Conservation (phyloP, 2,797 vertebrate species). For the Hoplostethus mediterraneus region DNA sequence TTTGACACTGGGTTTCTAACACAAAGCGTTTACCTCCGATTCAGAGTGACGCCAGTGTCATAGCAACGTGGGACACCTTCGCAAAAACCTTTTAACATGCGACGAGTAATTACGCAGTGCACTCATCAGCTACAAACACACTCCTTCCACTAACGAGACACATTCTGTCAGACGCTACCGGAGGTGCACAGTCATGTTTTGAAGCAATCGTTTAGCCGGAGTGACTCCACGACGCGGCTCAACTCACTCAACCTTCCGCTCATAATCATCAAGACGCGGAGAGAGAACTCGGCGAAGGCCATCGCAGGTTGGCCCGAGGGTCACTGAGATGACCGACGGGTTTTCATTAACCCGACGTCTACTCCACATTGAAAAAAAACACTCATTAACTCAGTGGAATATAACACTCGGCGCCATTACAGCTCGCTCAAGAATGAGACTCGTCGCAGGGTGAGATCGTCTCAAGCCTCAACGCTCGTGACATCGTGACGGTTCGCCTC, state of each 20-base stretch:
- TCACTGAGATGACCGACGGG: constrained; percentile 5
- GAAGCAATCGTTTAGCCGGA: constrained; percentile 35
- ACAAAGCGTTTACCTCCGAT: constrained; percentile 1
- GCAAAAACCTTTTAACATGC: constrained; percentile 19
- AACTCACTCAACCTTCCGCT: background rate
- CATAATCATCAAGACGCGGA: constrained; percentile 13
- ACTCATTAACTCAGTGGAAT: constrained; percentile 18
- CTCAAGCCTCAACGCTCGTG: no score
- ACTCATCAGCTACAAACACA: constrained; percentile 47
- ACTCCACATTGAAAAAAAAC: constrained; percentile 17
- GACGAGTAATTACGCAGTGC: constrained; percentile 30
- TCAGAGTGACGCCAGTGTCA: constrained; percentile 8
- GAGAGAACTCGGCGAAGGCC: background rate
- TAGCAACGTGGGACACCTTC: constrained; percentile 11
- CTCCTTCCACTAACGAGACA: constrained; percentile 46
- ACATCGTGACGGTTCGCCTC: background rate
- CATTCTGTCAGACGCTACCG: constrained; percentile 39
- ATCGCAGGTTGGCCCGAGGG: background rate
- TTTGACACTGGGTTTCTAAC: constrained; percentile 17
- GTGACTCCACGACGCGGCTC: constrained; percentile 11
- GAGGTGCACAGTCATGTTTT: constrained; percentile 37
- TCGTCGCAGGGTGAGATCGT: no score
- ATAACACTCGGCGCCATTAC: constrained; percentile 17
- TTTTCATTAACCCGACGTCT: constrained; percentile 30
- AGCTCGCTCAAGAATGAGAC: constrained; percentile 16